Conservation (phyloP, 2,797 vertebrate genomes). For the Anguilla obscura region DNA sequence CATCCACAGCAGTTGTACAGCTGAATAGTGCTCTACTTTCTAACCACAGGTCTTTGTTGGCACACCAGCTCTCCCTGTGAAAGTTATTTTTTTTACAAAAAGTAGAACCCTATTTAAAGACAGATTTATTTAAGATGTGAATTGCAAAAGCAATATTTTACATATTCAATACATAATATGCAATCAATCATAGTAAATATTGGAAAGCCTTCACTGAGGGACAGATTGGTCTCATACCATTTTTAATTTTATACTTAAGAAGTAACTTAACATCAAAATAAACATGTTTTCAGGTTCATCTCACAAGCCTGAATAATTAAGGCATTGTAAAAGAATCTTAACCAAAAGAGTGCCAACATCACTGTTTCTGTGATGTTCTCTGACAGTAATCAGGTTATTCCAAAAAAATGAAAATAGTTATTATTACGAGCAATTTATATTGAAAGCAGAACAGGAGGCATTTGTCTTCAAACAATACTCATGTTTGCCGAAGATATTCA, state of each 20-base stretch:
- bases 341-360: neutral
- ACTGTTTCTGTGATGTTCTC: neutral
- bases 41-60: neutral
- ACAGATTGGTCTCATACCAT: neutral
- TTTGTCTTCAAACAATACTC: neutral
- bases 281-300: neutral
- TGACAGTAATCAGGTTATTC: neutral
- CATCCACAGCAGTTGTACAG: neutral
- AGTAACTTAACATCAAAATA: neutral
- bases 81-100: neutral
- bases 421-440: neutral
- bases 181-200: neutral
- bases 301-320: neutral
- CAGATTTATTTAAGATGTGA: neutral
- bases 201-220: neutral
- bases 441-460: neutral
- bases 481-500: neutral
- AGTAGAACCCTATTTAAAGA: constrained; percentile 5
- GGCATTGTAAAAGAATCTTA: neutral
- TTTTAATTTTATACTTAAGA: neutral
- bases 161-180: neutral
- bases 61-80: neutral
- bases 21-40: neutral
- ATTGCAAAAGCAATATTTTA: constrained; percentile 40
- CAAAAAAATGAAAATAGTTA: neutral